Conservation (phyloP, 2,797 vertebrate genomes). For the Takifugu ocellatus region DNA sequence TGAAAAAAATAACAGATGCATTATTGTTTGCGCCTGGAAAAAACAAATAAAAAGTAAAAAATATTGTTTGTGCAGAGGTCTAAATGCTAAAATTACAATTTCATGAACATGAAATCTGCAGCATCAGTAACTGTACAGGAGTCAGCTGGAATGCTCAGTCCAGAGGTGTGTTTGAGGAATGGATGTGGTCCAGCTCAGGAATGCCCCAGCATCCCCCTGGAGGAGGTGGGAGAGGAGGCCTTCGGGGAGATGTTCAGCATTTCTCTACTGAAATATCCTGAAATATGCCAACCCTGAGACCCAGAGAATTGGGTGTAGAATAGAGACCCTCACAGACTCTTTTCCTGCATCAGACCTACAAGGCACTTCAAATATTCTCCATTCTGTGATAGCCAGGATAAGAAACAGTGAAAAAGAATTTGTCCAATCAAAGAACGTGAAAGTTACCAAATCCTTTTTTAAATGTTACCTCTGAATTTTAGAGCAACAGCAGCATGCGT, state of each 20-base stretch:
- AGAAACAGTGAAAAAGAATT: neutral
- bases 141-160: too few relatives aligned
- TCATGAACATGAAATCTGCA: neutral
- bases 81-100: too few relatives aligned
- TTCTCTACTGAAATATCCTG: too few relatives aligned
- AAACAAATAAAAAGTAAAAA: constrained; percentile 17
- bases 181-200: neutral
- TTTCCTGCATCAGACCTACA: constrained; percentile 17
- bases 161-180: too few relatives aligned
- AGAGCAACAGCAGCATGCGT: too few relatives aligned
- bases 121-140: too few relatives aligned
- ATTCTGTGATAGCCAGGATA: constrained; percentile 7
- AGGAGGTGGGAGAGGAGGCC: neutral
- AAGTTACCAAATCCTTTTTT: too few relatives aligned
- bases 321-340: neutral
- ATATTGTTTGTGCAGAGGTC: neutral
- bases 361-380: constrained; percentile 54
- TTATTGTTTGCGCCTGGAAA: constrained; percentile 44
- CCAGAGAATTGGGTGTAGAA: too few relatives aligned
- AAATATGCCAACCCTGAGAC: too few relatives aligned
- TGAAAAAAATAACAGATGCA: constrained; percentile 44
- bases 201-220: neutral
- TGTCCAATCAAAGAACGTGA: neutral
- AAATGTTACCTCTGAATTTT: neutral
- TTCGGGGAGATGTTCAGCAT: too few relatives aligned